Conservation (phyloP, 2,113 vertebrate genomes). For the Cheirogaleus medius region DNA sequence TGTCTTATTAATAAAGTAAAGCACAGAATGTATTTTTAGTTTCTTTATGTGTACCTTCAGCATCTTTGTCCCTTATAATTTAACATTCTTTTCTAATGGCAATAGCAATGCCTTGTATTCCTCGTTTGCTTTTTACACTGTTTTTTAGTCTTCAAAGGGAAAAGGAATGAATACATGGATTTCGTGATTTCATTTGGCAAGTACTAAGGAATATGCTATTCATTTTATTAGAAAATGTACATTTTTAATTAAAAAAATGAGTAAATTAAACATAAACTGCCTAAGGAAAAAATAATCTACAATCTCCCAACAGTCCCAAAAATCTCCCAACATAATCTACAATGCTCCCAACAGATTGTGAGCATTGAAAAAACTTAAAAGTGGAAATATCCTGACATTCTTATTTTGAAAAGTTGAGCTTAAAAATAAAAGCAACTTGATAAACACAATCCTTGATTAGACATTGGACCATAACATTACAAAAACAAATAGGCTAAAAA, state of each 20-base stretch:
- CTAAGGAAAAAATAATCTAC: neutral
- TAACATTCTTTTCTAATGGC: neutral
- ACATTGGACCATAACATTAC: neutral
- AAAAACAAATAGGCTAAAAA: constrained; percentile 6
- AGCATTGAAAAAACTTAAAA: constrained; percentile 58
- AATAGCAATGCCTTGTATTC: neutral
- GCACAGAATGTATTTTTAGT: neutral
- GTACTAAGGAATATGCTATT: neutral
- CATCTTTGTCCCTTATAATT: neutral
- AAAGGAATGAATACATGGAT: neutral
- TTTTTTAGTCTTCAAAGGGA: neutral
- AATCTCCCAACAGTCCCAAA: too few species aligned
- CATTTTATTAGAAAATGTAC: neutral
- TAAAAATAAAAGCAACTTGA: constrained; percentile 56
- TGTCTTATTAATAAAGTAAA: constrained; percentile 23
- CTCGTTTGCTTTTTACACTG: neutral
- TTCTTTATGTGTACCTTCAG: neutral
- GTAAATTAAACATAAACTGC: constrained; percentile 63
- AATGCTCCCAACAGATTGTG: too few species aligned
- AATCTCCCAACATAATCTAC: too few species aligned
- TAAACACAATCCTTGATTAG: constrained; percentile 33
- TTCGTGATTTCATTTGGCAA: constrained; percentile 45
- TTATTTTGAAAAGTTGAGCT: constrained; percentile 49
- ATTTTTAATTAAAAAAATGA: constrained; percentile 53
- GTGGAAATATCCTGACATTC: constrained; percentile 39